Percentiles rank a stretch among this genome's conserved stretches.
These are phyloP conservation scores for Hydraecia micacea DNA, from an alignment of 2,888 invertebrate genomes.

Conservation along the genomic window DNA sequence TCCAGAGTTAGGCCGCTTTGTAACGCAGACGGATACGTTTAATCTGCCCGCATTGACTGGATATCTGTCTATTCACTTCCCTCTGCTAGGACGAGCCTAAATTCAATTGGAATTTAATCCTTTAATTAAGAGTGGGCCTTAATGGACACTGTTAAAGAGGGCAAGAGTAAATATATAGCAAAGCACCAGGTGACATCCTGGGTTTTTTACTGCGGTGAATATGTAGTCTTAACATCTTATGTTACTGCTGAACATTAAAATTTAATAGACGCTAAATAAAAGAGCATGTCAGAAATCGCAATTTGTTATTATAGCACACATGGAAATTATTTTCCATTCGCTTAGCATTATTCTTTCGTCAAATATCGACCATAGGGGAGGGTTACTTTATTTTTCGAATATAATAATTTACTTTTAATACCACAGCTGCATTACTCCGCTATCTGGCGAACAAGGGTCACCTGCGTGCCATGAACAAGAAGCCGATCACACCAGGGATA, in stretches of 20 bases:
- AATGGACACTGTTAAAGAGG: not conserved
- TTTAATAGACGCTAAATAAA: not conserved
- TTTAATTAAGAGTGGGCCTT: conserved; percentile 12
- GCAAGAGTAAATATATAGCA: not conserved
- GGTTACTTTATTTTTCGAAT: not conserved
- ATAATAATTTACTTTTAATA: not conserved
- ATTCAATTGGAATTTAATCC: conserved; percentile 21
- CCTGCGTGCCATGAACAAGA: conserved; percentile 66
- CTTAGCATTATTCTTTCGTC: not conserved
- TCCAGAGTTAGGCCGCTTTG: conserved; percentile 34
- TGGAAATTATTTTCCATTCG: not conserved
- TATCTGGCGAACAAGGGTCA: conserved; percentile 68
- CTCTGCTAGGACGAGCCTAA: not conserved
- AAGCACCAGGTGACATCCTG: not conserved
- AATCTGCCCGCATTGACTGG: conserved; percentile 39
- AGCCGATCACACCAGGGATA: conserved; percentile 45
- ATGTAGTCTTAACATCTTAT: not conserved
- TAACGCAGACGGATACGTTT: conserved; percentile 19
- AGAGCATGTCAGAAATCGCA: not conserved
- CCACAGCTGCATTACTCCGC: conserved; percentile 66
- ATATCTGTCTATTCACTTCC: conserved; percentile 18
- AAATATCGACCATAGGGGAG: not conserved
- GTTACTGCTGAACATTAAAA: not conserved
- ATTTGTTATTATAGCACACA: not conserved
- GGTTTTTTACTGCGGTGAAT: not conserved